These are phyloP conservation scores for Protonemura montana DNA, from an alignment of 2,888 invertebrate species.

Conservation along the genomic window DNA sequence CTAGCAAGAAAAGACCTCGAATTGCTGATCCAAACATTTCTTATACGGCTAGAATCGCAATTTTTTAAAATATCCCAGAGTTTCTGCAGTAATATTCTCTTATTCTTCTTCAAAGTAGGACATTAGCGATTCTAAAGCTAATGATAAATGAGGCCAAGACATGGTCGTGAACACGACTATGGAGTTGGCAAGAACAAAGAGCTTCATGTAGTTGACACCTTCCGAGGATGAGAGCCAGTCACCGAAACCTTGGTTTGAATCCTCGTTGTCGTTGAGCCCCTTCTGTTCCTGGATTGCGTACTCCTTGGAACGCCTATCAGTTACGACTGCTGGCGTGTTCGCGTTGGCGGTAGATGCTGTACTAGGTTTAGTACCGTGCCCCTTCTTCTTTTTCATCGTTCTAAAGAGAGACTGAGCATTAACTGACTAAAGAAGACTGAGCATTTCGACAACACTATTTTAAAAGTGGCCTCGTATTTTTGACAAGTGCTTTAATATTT, in stretches of 20 bases:
- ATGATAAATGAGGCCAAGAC: slow-evolving; percentile 76
- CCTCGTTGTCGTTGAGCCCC: slow-evolving; percentile 39
- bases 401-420: too few species aligned
- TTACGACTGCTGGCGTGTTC: not conserved
- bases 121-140: slow-evolving; percentile 62
- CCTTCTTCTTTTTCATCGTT: slow-evolving; percentile 28
- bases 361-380: not conserved
- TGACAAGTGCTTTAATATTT: too few species aligned
- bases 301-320: not conserved
- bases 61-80: not conserved
- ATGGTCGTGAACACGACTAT: slow-evolving; percentile 74
- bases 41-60: too few species aligned
- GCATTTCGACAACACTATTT: too few species aligned
- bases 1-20: slow-evolving; percentile 70
- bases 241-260: slow-evolving; percentile 47
- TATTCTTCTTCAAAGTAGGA: slow-evolving; percentile 57
- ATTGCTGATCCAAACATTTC: slow-evolving; percentile 54
- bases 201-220: slow-evolving; percentile 77
- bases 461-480: too few species aligned
- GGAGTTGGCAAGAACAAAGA: slow-evolving; percentile 82
- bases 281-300: slow-evolving; percentile 16
- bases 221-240: slow-evolving; percentile 61
- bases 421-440: too few species aligned
- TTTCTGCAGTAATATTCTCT: slow-evolving; percentile 40
- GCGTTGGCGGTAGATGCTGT: not conserved